Evolutionary conservation across 2,888 invertebrate species (phyloP), one percentile per base, ranked within the genome.

Genomic region (Phyllotreta cruciferae): DNA sequence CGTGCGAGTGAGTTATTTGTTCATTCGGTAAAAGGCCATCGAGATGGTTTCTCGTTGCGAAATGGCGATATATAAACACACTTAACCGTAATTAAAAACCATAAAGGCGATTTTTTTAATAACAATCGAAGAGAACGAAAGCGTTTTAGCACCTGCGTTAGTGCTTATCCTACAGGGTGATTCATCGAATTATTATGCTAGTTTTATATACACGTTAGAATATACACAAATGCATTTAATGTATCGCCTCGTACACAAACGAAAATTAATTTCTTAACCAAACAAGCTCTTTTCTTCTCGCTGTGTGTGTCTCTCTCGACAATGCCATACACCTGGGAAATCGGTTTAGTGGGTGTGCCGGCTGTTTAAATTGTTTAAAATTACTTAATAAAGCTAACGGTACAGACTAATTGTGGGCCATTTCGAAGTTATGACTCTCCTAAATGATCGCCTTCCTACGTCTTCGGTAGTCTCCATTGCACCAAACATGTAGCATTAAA

Each of bases 61-160:
- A 69, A 63, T 61, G 47, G 68, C 63, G 4, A 36, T 36, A 50
- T 47, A 65, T 66, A 65, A 67, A 70, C 63, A 64, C 53, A 70
- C 56, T 67, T 63, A 67, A 50, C 67, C 70, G 68, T 67, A 66
- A 70, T 71, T 73, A 70, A 73, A 72, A 71, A 62, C 45, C 47
- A 68, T 66, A 70, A 70, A 71, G 68, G 70, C 62, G 55, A 49
- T 62, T 66, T 63, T 68, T 68, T 68, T 64, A 24, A 24, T 69
- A 64, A 57, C 61, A 50, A 56, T 61, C 62, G 61, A 53, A 65
- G 62, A 66, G 62, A 67, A 68, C 56, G 60, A 69, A 58, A 70
- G 70, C 71, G 70, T 73, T 73, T 73, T 73, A 71, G 70, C 72
- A 73, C 72, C 72, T 73, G 66, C 66, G 67, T 67, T 66, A 60